Percentiles rank a stretch among this genome's conserved stretches.
phyloP scores from a whole-genome alignment of 2,888 invertebrate species.

The Acleris literana region DNA sequence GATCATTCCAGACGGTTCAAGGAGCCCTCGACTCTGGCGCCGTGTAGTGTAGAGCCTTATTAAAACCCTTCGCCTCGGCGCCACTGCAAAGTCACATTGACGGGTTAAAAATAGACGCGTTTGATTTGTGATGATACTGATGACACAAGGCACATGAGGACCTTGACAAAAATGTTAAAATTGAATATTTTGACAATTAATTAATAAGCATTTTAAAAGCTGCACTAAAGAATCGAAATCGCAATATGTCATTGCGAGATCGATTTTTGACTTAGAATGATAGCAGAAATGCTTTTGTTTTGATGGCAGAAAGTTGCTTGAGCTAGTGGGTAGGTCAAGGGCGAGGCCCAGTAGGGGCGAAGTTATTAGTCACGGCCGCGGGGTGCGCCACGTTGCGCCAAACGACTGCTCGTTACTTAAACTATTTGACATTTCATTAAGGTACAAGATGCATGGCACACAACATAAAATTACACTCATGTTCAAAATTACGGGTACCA shows the following conservation, averaged over 20 bases:
- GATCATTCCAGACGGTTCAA: slow-evolving; percentile 41
- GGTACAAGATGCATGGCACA: background rate
- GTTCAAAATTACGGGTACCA: background rate
- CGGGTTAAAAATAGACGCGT: slow-evolving; percentile 12
- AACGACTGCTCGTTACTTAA: slow-evolving; percentile 7
- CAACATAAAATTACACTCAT: background rate
- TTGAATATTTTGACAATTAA: too few relatives aligned
- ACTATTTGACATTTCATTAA: slow-evolving; percentile 13
- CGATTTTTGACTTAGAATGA: background rate
- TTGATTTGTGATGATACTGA: slow-evolving; percentile 11
- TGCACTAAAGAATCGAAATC: background rate
- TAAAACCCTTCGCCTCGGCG: slow-evolving; percentile 46
- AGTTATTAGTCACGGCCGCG: slow-evolving; percentile 34
- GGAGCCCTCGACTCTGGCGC: slow-evolving; percentile 42
- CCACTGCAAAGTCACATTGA: slow-evolving; percentile 34
- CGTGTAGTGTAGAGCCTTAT: slow-evolving; percentile 49
- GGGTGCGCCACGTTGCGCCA: slow-evolving; percentile 28
- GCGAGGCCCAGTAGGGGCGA: slow-evolving; percentile 23
- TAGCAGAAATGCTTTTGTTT: slow-evolving; percentile 2
- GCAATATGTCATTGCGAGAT: background rate
- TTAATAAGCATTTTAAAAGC: too few relatives aligned
- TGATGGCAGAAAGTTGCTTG: slow-evolving; percentile 22
- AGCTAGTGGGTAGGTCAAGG: slow-evolving; percentile 38
- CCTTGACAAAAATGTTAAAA: too few relatives aligned
- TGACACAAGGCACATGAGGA: background rate